Evolutionary conservation across 2,888 invertebrate genomes (phyloP).

Genomic region (Onthophagus sagittarius): DNA sequence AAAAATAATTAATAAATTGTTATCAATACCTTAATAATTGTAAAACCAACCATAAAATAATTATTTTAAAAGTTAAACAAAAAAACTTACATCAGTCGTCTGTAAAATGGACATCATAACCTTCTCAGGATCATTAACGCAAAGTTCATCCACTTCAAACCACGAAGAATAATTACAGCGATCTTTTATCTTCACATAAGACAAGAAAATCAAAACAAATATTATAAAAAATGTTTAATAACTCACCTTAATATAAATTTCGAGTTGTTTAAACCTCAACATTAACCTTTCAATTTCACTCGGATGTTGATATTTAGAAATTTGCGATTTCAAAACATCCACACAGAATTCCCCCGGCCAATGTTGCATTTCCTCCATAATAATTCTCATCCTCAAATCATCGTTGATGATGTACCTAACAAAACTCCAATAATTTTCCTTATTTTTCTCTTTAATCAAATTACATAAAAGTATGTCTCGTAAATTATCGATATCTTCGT

Average conservation of each 20-base stretch:
- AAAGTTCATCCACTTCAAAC: constrained; percentile 57
- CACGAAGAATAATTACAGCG: constrained; percentile 57
- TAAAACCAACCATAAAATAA: too few species aligned
- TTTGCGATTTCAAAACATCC: constrained; percentile 52
- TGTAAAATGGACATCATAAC: constrained; percentile 35
- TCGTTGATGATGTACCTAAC: constrained; percentile 53
- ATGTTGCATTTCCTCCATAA: constrained; percentile 53
- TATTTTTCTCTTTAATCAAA: constrained; percentile 53
- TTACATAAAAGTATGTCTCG: constrained; percentile 59
- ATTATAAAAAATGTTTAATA: constrained; percentile 8
- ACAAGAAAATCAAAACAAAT: constrained; percentile 17
- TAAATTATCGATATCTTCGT: constrained; percentile 53
- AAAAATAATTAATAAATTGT: too few species aligned
- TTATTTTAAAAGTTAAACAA: background rate
- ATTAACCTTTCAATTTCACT: constrained; percentile 33
- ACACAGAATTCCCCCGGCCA: constrained; percentile 58
- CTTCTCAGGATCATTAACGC: constrained; percentile 51
- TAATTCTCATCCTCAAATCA: constrained; percentile 52
- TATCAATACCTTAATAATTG: too few species aligned
- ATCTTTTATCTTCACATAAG: constrained; percentile 51
- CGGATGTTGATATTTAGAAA: constrained; percentile 48
- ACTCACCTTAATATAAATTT: constrained; percentile 60
- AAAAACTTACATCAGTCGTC: constrained; percentile 35
- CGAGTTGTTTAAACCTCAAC: constrained; percentile 53
- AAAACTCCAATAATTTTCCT: constrained; percentile 52